Conservation (phyloP, 2,113 vertebrate species). For the Gymnogyps californianus region DNA sequence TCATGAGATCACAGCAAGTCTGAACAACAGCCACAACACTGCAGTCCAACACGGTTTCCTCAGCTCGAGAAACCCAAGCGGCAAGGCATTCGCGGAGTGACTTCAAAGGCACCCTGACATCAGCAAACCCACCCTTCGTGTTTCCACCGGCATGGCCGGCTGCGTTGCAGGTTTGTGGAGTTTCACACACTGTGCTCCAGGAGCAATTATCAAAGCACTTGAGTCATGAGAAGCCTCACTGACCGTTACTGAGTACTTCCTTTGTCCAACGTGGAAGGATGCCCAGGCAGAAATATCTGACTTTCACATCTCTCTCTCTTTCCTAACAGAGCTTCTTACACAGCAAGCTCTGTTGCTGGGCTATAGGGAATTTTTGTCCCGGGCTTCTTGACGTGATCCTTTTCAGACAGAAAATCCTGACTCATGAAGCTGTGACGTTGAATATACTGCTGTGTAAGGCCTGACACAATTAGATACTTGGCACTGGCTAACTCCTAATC, state of each 20-base stretch:
- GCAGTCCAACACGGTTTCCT: not conserved
- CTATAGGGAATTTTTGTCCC: conserved; percentile 66
- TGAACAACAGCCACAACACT: not conserved
- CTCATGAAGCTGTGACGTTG: conserved; percentile 69
- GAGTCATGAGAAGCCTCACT: conserved; percentile 56
- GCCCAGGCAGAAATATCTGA: conserved; percentile 32
- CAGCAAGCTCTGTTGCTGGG: conserved; percentile 27
- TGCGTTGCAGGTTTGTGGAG: not conserved
- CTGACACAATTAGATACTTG: conserved; percentile 56
- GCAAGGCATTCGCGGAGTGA: not conserved
- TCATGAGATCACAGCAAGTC: conserved; percentile 2
- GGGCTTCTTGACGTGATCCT: conserved; percentile 64
- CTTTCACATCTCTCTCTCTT: not conserved
- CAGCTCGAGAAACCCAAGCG: not conserved
- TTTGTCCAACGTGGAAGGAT: conserved; percentile 56
- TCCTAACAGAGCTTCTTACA: conserved; percentile 8
- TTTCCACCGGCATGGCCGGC: not conserved
- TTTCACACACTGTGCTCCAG: not conserved
- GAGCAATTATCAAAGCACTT: conserved; percentile 4
- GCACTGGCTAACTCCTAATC: not conserved
- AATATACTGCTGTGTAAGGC: conserved; percentile 50
- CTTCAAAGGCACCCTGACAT: conserved; percentile 60
- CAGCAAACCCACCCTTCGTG: not conserved
- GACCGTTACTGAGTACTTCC: conserved; percentile 36
- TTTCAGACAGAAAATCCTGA: conserved; percentile 74